Evolutionary conservation across 1,140 invertebrate genomes (phyloP), one percentile per base, ranked within the genome.

Genomic region (Drosophila ercepeae): DNA sequence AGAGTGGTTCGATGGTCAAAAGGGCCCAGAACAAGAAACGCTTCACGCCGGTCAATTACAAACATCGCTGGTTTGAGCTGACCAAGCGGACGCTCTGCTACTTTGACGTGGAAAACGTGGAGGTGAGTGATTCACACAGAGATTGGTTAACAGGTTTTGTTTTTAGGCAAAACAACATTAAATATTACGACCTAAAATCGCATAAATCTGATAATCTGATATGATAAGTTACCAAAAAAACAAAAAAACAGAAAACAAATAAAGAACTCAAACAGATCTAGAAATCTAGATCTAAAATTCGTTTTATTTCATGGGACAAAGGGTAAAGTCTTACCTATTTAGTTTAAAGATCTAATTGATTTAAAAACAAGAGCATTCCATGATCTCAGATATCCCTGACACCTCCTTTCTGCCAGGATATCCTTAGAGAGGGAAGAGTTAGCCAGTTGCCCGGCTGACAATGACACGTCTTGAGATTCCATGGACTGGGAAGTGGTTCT

Each of bases 11-110:
- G 77, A 96, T 97, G 96, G 93, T 96, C 39, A 97, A 97, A 92
- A 93, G 96, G 50, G 97, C 96, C 2, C 96, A 97, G 90, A 97
- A 97, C 91, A 97, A 97, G 91, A 97, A 96, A 90, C 93, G 95
- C 42, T 97, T 97, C 88, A 96, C 95, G 14, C 94, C 95, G 5
- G 94, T 97, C 32, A 97, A 97, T 90, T 97, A 96, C 90, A 97
- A 96, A 90, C 95, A 95, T 91, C 93, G 96, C 18, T 97, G 95
- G 95, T 96, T 97, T 91, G 94, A 96, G 44, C 91, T 97, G 21
- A 96, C 95, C 0, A 94, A 93, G 70, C 94, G 93, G 49, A 93
- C 93, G 57, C 93, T 97, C 14, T 94, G 95, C 46, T 97, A 97
- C 91, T 97, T 96, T 91, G 96, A 97, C 90, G 93, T 94, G 48